Conservation (phyloP, 2,113 vertebrate species). For the Marcusenius ussheri region DNA sequence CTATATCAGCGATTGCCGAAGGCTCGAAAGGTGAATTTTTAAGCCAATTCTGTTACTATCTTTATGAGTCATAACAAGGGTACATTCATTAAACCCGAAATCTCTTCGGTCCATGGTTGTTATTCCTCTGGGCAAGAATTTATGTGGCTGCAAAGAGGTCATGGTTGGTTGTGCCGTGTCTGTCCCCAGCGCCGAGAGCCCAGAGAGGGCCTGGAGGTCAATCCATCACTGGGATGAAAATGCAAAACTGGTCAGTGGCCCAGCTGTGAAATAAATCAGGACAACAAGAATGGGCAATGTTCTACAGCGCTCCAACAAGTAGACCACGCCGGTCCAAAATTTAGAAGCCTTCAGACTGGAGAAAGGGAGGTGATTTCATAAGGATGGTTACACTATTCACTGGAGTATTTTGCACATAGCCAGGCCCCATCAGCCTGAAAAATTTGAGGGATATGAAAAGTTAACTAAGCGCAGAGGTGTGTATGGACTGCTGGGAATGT, state of each 20-base stretch:
- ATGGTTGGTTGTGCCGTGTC: neutral
- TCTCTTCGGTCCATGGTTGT: neutral
- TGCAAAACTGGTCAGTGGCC: neutral
- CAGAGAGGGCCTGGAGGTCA: neutral
- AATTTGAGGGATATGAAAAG: neutral
- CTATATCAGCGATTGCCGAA: neutral
- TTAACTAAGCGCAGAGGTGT: neutral
- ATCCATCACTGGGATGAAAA: conserved; percentile 17
- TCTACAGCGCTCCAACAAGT: neutral
- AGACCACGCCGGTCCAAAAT: neutral
- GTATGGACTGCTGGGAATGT: neutral
- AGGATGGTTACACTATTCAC: neutral
- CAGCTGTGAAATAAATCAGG: conserved; percentile 6
- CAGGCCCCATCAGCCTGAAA: neutral
- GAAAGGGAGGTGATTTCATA: neutral
- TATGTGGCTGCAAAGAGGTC: conserved; percentile 12
- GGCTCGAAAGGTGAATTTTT: conserved; percentile 1
- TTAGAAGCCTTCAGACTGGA: neutral
- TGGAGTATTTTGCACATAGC: neutral
- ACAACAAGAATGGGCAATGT: neutral
- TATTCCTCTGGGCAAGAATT: conserved; percentile 11
- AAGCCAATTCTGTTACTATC: neutral
- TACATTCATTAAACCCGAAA: neutral
- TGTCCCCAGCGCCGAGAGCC: neutral
- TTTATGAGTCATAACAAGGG: neutral